Conservation (phyloP, 2,797 vertebrate genomes). For the Lemur catta region DNA sequence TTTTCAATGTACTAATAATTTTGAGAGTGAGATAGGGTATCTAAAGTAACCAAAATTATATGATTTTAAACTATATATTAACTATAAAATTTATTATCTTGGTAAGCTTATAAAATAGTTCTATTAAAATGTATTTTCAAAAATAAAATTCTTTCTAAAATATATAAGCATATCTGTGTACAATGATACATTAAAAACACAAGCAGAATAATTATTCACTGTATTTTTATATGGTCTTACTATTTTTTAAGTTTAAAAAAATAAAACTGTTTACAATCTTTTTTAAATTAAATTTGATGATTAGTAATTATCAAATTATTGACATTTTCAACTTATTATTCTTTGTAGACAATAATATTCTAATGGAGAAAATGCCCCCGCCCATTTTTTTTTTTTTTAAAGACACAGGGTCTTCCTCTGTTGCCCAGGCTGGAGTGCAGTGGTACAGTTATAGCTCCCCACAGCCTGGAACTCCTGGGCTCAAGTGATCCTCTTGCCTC, state of each 20-base stretch:
- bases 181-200: slow-evolving; percentile 1
- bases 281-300: slow-evolving; percentile 36
- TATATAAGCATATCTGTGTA: not conserved
- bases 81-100: slow-evolving; percentile 8
- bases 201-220: not conserved
- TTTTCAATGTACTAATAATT: slow-evolving; percentile 29
- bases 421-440: not conserved
- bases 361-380: not conserved
- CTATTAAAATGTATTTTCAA: not conserved
- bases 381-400: not conserved
- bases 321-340: slow-evolving; percentile 21
- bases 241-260: not conserved
- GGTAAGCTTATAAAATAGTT: not conserved
- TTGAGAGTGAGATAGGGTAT: not conserved
- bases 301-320: slow-evolving; percentile 19
- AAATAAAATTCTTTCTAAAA: slow-evolving; percentile 36
- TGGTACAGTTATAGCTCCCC: not conserved
- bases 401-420: not conserved
- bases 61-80: not conserved
- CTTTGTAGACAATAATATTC: not conserved
- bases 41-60: slow-evolving; percentile 16
- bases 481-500: not conserved
- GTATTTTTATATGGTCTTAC: not conserved
- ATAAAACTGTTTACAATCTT: not conserved
- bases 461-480: not conserved